Percentiles rank a stretch among this genome's conserved stretches.
phyloP scores from a whole-genome alignment of 2,797 vertebrate species.

The Siniperca obscura region DNA sequence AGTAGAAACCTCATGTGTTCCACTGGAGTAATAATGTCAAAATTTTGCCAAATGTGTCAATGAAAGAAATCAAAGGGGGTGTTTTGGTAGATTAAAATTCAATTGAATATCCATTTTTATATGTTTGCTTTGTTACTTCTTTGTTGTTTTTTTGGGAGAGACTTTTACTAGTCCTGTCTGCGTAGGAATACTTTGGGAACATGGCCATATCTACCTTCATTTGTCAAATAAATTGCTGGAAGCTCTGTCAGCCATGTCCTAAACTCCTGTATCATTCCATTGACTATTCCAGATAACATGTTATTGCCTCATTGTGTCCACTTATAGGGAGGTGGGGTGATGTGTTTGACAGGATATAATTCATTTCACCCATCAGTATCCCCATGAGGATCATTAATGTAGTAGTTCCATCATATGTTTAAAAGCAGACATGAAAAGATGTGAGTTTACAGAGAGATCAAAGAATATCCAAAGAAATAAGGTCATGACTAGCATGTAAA shows the following conservation, averaged over 20 bases:
- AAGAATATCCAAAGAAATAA: constrained; percentile 6
- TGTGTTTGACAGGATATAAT: constrained; percentile 4
- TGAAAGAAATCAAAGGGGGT: constrained; percentile 7
- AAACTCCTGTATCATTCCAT: constrained; percentile 33
- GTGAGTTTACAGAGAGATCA: neutral
- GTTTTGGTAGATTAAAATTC: neutral
- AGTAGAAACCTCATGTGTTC: neutral
- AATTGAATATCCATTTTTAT: neutral
- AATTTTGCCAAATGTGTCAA: constrained; percentile 52
- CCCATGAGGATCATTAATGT: neutral
- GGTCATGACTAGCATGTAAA: neutral
- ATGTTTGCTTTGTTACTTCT: constrained; percentile 14
- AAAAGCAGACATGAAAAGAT: neutral
- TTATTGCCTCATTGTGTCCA: constrained; percentile 6
- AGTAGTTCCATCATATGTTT: neutral
- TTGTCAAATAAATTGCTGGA: constrained; percentile 20
- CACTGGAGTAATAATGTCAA: constrained; percentile 10
- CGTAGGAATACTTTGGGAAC: constrained; percentile 5
- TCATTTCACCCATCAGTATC: neutral
- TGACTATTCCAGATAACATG: neutral
- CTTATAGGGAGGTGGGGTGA: neutral
- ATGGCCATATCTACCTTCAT: constrained; percentile 1
- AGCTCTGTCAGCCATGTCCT: neutral
- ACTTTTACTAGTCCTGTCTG: neutral
- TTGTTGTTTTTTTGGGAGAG: constrained; percentile 13